These are phyloP conservation scores for Adrianichthys oophorus DNA, from an alignment of 2,797 vertebrate genomes.

Conservation along the genomic window DNA sequence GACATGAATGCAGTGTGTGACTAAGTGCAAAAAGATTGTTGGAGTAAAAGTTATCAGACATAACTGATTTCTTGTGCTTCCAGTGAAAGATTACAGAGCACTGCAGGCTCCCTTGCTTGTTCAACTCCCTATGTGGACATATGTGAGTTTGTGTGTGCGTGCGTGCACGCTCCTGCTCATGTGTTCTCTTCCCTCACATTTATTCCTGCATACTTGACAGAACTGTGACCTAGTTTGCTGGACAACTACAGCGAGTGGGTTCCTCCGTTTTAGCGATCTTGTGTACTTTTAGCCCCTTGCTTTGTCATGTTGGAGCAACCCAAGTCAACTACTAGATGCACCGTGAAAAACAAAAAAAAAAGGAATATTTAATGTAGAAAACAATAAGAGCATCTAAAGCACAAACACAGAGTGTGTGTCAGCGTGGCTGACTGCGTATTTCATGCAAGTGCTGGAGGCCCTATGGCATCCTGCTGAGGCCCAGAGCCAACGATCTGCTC, in stretches of 20 bases:
- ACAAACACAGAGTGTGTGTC: conserved; percentile 30
- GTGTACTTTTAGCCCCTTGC: conserved; percentile 35
- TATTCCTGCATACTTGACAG: conserved; percentile 80
- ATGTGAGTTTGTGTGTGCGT: conserved; percentile 32
- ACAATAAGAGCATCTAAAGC: conserved; percentile 50
- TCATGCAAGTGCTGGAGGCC: conserved; percentile 66
- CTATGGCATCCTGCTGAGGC: conserved; percentile 57
- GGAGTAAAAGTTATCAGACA: conserved; percentile 64
- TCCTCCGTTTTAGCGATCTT: conserved; percentile 73
- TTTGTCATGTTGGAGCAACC: conserved; percentile 48
- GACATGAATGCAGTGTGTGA: conserved; percentile 5
- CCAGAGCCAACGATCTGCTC: conserved; percentile 64
- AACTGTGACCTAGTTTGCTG: conserved; percentile 80
- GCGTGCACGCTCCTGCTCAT: conserved; percentile 5
- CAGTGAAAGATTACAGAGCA: conserved; percentile 43
- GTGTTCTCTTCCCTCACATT: conserved; percentile 56
- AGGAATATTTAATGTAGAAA: conserved; percentile 34
- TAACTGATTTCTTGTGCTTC: conserved; percentile 65
- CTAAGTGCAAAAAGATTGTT: conserved; percentile 13
- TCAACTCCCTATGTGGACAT: conserved; percentile 41
- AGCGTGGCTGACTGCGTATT: conserved; percentile 29
- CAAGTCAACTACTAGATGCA: conserved; percentile 33
- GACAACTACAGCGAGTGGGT: conserved; percentile 76
- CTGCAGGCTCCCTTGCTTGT: conserved; percentile 37
- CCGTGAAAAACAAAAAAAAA: conserved; percentile 25